Evolutionary conservation across 2,888 invertebrate genomes (phyloP), one percentile per base, ranked within the genome.

Genomic region (Parapristionchus giblindavisi): DNA sequence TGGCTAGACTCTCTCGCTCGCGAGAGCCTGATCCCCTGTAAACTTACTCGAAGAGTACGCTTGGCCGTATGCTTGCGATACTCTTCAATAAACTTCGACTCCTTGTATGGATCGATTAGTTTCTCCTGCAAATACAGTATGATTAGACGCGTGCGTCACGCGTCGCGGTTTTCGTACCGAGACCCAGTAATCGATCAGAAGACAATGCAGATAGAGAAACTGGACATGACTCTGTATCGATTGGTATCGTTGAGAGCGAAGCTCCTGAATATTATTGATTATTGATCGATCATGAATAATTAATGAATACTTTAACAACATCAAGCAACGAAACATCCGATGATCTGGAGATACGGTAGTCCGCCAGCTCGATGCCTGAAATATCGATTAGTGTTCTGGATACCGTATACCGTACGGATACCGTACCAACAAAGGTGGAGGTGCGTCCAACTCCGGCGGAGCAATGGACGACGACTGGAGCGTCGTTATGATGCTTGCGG

Each of bases 391-490:
- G n/a, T n/a, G n/a, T n/a, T n/a, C n/a, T n/a, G n/a, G n/a, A n/a
- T n/a, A n/a, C n/a, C n/a, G n/a, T n/a, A n/a, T n/a, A n/a, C n/a
- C n/a, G n/a, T n/a, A n/a, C n/a, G n/a, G n/a, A n/a, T n/a, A n/a
- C n/a, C n/a, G n/a, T n/a, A n/a, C 63, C 63, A 21, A 75, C 66
- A 63, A 77, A 78, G 36, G 78, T 77, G 4, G 75, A 75, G 4
- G 78, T 78, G n/a, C 78, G 60, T 17, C 78, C 78, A 48, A 78
- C 77, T 38, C 78, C 76, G 1, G 79, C 79, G 52, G 79, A 77
- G 60, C 79, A 79, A 38, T 79, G 79, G 3, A 79, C 79, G 17
- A 79, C 65, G 24, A 77, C 70, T 29, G 76, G 75, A 32, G 24
- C 34, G 27, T 52, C 68, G 8, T 51, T 52, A 36, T 68, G 48